A percentile compares a stretch with the other conserved stretches of the same genome.
Evolutionary conservation across 2,113 vertebrate genomes (phyloP).

Genomic region (Eclectus roratus): DNA sequence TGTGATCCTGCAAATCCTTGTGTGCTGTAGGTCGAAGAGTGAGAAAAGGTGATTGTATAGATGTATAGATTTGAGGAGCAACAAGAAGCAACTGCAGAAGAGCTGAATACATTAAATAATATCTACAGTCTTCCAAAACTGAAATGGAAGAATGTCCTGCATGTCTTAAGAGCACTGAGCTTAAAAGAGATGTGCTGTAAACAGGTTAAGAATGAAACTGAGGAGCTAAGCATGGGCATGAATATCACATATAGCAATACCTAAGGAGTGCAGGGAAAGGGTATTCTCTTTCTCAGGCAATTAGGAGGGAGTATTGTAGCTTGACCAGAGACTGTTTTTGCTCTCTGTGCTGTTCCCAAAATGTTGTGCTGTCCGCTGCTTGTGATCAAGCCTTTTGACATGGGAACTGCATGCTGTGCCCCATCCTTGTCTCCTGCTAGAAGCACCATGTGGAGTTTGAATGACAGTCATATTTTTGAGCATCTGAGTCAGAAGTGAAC

Average conservation of each 20-base stretch:
- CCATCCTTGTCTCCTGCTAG: background rate
- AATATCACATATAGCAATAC: fast-evolving
- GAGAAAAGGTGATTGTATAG: background rate
- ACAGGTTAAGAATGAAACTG: background rate
- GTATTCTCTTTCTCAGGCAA: background rate
- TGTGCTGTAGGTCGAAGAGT: background rate
- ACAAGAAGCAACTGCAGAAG: background rate
- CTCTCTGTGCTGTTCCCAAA: background rate
- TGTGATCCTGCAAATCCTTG: background rate
- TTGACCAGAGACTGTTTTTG: background rate
- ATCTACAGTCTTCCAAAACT: background rate
- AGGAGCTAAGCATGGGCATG: background rate
- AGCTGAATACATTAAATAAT: background rate
- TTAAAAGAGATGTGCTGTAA: background rate
- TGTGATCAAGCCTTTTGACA: background rate
- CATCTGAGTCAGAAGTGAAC: background rate
- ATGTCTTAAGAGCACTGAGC: background rate
- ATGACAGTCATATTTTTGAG: background rate
- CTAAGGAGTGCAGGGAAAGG: background rate
- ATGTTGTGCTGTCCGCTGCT: background rate
- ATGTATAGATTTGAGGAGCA: background rate
- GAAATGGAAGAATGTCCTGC: background rate
- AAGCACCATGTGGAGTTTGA: background rate
- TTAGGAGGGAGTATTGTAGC: background rate
- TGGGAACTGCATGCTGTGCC: background rate